Base-by-base conservation (phyloP, 2,797 vertebrate genomes). In the Gymnopithys bicolor region DNA sequence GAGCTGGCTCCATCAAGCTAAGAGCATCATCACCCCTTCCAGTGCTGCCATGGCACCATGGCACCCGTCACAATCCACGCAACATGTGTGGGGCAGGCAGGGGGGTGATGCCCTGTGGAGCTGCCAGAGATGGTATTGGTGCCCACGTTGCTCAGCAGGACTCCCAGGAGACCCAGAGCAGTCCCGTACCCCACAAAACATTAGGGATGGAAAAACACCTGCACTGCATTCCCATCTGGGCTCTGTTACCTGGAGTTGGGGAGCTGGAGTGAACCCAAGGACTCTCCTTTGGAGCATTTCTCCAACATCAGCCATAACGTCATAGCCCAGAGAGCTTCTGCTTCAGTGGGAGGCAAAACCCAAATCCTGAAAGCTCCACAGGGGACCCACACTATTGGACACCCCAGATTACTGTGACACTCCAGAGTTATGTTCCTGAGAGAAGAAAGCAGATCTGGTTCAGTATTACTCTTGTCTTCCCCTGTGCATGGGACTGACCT, bases 101-200 rank as follows among this genome's bases (percentile, higher is more conserved):
- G 21, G 43, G 28, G 4, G 5, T 0, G 1, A n/a, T 35, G n/a
- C 7, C 32, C 48, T 1, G 0, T 3, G 5, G 28, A n/a, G 32
- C 58, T 62, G 22, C 66, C 9, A 4, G 28, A 68, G 30, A 6
- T 27, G 28, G 22, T 23, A 7, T 7, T 13, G 5, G 59, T 48
- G 37, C n/a, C 48, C 2, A 4, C 23, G 2, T 41, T 71, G 19
- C 37, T 19, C 9, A 16, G 10, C 3, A 3, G 46, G 39, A 28
- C 18, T 37, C 35, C 28, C 16, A 21, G 27, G 17, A 83, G 48
- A 77, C 5, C 6, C 33, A 74, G 48, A n/a, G 18, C 10, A 23
- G 7, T 74, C 11, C 16, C 7, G 5, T 79, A 33, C 7, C 19
- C n/a, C 19, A 16, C 25, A 39, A 58, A 91, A 53, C 32, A 48